Evolutionary conservation across 2,113 vertebrate genomes (phyloP), one percentile per base, ranked within the genome.

Genomic region (Blennius ocellaris): DNA sequence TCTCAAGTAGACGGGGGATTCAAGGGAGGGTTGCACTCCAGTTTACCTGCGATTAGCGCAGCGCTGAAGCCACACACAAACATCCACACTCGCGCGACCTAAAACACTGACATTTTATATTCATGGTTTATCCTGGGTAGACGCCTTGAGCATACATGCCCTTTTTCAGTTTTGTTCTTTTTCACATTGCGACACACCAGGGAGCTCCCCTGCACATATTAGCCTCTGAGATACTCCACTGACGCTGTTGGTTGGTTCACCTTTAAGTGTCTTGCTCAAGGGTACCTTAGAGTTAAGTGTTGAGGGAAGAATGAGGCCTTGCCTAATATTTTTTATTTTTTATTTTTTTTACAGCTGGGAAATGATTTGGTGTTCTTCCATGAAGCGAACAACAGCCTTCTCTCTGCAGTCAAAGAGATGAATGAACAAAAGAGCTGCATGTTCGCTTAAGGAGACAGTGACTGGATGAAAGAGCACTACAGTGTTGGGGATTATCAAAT

Each of bases 51-150:
- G 58, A 76, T 59, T 77, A 78, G 51, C 5, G 11, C 45, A 44
- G 41, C 2, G 14, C 59, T 52, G 52, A 52, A 65, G 58, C 45
- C 0, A 40, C 63, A 63, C 56, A 30, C 69, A 30, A 17, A 50
- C 60, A 8, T 5, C 52, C 75, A 74, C 52, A 64, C 7, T 63
- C 64, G 74, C 45, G n/a, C 64, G 74, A 78, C 16, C 68, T 81
- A 83, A 84, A 83, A 90, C 79, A 77, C 76, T 86, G 81, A 86
- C 81, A 86, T 88, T 86, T 84, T 69, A 82, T 78, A 82, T 82
- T 84, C 81, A 81, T 69, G 30, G 51, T 86, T 86, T 84, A 83
- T 82, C 73, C 73, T 60, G 63, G 73, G 73, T 80, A 73, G 59
- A 82, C 73, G 76, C 45, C 62, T 77, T 86, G 50, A 84, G 81